Base-by-base conservation (phyloP, 2,113 vertebrate species). In the Zootoca vivipara region DNA sequence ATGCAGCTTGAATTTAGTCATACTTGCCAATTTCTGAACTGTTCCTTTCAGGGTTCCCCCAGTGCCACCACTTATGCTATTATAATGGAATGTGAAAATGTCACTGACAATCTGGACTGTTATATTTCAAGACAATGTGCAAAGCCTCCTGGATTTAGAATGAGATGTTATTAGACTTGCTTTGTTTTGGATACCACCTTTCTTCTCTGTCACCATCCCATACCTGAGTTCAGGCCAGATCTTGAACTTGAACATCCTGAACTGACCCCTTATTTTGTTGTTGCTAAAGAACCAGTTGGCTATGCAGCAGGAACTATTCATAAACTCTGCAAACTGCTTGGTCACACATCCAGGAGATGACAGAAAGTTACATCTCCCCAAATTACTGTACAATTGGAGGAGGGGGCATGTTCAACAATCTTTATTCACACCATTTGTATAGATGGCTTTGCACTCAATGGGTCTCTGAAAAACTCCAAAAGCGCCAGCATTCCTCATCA, bases 111-210 rank as follows among this genome's bases (percentile, higher is more conserved):
- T 58, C 46, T 2, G 58, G 7, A 77, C 56, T 9, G 18, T 64
- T 72, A 64, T 33, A 65, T 78, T 82, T 78, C 56, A 86, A 83
- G 79, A 74, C 69, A 82, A 78, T 24, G 12, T 85, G n/a, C 10
- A 42, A 90, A 69, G 69, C 69, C 10, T 30, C 15, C 72, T 38
- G 35, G 79, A 38, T 83, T 88, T 77, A 87, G 79, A 94, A 87
- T 26, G 84, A 83, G 28, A 58, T 30, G 33, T 40, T 9, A 75
- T 7, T 20, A 15, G 35, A 56, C 35, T 30, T 69, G n/a, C 28
- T 87, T 72, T 83, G 78, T 78, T 85, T 90, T 82, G 83, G 73
- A 30, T 88, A 78, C 38, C 82, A 69, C 24, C 12, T 42, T 79
- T 84, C 64, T 85, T 35, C 40, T 67, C 30, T 84, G 12, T 15